A percentile compares a stretch with the other conserved stretches of the same genome.
Conservation (phyloP, 37 sponge, comb jelly and placozoan species). For the Aplysina aerophoba region DNA sequence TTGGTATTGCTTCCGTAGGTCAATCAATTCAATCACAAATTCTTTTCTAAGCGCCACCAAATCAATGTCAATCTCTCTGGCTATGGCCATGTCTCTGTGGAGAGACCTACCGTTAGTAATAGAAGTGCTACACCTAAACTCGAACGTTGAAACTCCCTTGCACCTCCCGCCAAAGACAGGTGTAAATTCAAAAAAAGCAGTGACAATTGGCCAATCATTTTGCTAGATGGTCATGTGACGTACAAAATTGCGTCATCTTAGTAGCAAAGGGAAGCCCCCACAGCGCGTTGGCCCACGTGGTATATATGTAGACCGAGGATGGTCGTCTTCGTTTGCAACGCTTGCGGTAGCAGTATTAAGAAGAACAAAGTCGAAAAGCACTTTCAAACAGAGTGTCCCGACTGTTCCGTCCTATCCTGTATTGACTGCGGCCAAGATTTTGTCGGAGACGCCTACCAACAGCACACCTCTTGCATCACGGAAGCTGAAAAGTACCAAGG, state of each 20-base stretch:
- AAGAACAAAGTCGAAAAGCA: slow-evolving; percentile 98
- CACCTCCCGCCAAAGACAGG: not conserved
- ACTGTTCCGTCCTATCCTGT: slow-evolving; percentile 88
- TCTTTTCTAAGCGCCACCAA: not conserved
- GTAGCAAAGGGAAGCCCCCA: not conserved
- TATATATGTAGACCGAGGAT: slow-evolving; percentile 45
- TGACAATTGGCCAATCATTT: not conserved
- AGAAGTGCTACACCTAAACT: no score
- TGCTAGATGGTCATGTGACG: not conserved
- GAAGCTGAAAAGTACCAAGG: slow-evolving; percentile 99
- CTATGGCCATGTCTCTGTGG: no score
- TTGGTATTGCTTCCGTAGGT: not conserved
- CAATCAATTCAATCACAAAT: not conserved
- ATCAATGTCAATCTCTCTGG: not conserved
- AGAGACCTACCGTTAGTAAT: no score
- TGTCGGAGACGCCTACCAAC: slow-evolving; percentile 76
- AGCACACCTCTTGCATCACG: slow-evolving; percentile 92
- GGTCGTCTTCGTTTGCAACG: slow-evolving; percentile 97
- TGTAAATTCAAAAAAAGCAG: not conserved
- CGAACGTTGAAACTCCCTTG: not conserved
- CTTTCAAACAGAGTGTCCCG: slow-evolving; percentile 68
- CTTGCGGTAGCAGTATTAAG: slow-evolving; percentile 94
- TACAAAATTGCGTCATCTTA: not conserved
- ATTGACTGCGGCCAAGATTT: slow-evolving; percentile 97
- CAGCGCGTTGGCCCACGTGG: slow-evolving; percentile 22